phyloP scores from a whole-genome alignment of 2,888 invertebrate genomes.

The Metellina segmentata region DNA sequence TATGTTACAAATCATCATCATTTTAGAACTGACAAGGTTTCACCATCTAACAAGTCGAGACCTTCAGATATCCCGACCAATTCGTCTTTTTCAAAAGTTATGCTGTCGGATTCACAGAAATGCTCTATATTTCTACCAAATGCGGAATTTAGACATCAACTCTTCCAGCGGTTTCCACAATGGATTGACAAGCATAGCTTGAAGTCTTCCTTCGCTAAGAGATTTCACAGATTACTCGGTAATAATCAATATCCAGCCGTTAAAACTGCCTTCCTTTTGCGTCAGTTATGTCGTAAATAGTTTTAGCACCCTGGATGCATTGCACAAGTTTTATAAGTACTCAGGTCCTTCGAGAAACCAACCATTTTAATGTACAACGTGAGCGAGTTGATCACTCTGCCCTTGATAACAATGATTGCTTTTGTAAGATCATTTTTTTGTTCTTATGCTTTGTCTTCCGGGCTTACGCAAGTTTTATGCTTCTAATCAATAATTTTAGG shows the following conservation, averaged over 20 bases:
- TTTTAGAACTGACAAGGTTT: too few species aligned
- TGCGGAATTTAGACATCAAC: slow-evolving; percentile 7
- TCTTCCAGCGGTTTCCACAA: not conserved
- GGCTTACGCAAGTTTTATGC: not conserved
- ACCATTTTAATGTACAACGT: not conserved
- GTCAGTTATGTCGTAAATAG: slow-evolving; percentile 31
- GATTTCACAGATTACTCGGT: slow-evolving; percentile 18
- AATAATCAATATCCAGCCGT: slow-evolving; percentile 40
- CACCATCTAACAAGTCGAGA: too few species aligned
- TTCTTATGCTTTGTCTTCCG: slow-evolving; percentile 8
- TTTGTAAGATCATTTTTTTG: not conserved
- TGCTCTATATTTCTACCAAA: not conserved
- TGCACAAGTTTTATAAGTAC: not conserved
- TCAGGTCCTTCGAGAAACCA: not conserved
- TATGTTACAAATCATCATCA: too few species aligned
- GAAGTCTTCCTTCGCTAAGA: not conserved
- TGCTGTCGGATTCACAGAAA: not conserved
- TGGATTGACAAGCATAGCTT: not conserved
- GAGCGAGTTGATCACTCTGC: not conserved
- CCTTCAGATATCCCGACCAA: not conserved
- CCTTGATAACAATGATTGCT: not conserved
- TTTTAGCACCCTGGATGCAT: not conserved
- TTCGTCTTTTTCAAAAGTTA: slow-evolving; percentile 8
- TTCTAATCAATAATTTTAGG: slow-evolving; percentile 40
- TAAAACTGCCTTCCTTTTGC: slow-evolving; percentile 25